These are phyloP conservation scores for Muraenolepis orangiensis DNA, from an alignment of 2,797 vertebrate genomes.

Conservation along the genomic window DNA sequence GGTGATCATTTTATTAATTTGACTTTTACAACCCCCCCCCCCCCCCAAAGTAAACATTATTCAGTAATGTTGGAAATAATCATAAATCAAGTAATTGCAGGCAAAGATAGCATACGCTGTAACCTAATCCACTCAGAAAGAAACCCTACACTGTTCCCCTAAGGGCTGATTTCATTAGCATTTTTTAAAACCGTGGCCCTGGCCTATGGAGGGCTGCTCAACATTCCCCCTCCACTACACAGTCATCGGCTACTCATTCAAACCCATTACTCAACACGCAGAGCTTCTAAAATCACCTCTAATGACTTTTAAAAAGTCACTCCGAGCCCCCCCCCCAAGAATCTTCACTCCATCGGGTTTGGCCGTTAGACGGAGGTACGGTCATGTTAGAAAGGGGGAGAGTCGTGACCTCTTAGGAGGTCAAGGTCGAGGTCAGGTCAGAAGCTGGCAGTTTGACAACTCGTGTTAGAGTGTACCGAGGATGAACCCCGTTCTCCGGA, in stretches of 20 bases:
- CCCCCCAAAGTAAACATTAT: conserved; percentile 51
- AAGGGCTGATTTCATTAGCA: conserved; percentile 43
- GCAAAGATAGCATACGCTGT: conserved; percentile 14
- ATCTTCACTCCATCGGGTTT: no score
- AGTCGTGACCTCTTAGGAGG: neutral
- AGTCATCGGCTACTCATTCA: conserved; percentile 28
- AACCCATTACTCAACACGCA: conserved; percentile 20
- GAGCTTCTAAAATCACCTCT: neutral
- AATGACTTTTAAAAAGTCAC: neutral
- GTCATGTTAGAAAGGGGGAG: neutral
- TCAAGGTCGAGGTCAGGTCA: neutral
- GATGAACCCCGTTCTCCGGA: neutral
- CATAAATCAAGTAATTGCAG: conserved; percentile 48
- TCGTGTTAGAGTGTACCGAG: neutral
- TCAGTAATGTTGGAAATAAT: conserved; percentile 37
- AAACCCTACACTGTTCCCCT: conserved; percentile 28
- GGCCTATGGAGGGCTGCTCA: conserved; percentile 34
- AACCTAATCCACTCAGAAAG: conserved; percentile 37
- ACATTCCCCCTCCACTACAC: conserved; percentile 41
- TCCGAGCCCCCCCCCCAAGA: neutral
- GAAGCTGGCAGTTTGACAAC: neutral
- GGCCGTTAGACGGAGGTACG: neutral
- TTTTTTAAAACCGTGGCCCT: conserved; percentile 50
- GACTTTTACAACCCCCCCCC: neutral
- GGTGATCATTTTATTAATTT: conserved; percentile 42